These are phyloP conservation scores for Antheraea mylitta DNA, from an alignment of 1,140 invertebrate species.

Conservation along the genomic window DNA sequence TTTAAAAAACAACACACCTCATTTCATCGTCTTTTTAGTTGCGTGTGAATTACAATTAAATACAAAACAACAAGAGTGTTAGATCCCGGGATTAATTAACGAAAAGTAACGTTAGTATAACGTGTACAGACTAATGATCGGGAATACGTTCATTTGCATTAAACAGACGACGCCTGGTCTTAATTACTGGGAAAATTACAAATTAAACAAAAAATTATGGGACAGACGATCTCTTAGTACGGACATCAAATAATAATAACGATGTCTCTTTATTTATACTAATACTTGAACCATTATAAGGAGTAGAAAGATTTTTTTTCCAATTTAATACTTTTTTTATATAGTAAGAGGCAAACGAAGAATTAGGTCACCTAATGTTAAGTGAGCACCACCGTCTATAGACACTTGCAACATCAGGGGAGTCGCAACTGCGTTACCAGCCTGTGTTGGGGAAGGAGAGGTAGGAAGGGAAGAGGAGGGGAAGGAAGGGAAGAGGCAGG, in stretches of 20 bases:
- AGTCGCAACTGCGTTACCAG: no score
- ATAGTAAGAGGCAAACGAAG: no score
- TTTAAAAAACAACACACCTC: background rate
- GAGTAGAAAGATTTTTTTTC: no score
- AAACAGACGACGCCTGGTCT: constrained; percentile 58
- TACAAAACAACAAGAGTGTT: constrained; percentile 31
- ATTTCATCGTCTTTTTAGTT: constrained; percentile 17
- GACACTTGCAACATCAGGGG: no score
- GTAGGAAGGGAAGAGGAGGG: no score
- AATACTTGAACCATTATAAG: no score
- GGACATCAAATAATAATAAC: constrained; percentile 33
- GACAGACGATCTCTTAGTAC: constrained; percentile 17
- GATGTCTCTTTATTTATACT: constrained; percentile 4
- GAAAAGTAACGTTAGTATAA: constrained; percentile 67
- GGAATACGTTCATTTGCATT: constrained; percentile 74
- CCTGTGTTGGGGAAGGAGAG: no score
- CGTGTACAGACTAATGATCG: constrained; percentile 72
- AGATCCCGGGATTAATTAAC: constrained; percentile 69
- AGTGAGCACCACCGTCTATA: no score
- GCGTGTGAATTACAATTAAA: constrained; percentile 45
- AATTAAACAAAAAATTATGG: constrained; percentile 53
- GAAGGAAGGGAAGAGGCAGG: no score
- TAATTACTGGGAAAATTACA: constrained; percentile 54
- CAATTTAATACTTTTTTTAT: no score
- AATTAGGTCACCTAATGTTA: no score